phyloP scores from a whole-genome alignment of 2,797 vertebrate genomes.

The Lates japonicus region DNA sequence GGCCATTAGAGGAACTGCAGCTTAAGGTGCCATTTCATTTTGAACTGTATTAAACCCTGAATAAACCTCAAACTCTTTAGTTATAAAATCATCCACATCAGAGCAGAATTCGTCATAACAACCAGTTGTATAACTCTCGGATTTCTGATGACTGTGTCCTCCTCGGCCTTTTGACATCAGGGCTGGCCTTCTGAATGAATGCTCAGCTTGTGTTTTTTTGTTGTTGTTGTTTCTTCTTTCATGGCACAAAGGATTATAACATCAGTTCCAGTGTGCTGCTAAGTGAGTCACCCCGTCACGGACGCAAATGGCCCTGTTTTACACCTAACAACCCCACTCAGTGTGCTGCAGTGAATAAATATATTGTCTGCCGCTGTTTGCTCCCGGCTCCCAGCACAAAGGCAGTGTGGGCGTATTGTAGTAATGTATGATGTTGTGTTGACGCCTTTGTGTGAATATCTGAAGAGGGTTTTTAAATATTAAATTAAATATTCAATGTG shows the following conservation, averaged over 20 bases:
- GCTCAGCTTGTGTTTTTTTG: conserved; percentile 16
- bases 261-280: conserved; percentile 26
- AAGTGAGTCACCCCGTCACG: conserved; percentile 48
- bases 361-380: conserved; percentile 40
- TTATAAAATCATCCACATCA: background rate
- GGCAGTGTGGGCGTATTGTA: conserved; percentile 51
- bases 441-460: conserved; percentile 19
- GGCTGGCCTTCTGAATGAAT: conserved; percentile 27
- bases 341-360: conserved; percentile 52
- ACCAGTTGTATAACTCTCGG: background rate
- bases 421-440: conserved; percentile 26
- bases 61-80: background rate
- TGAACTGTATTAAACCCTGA: too few species aligned
- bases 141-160: background rate
- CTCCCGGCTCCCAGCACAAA: conserved; percentile 33
- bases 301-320: conserved; percentile 23
- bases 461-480: conserved; percentile 10
- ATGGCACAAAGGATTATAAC: conserved; percentile 39
- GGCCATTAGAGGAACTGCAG: too few species aligned
- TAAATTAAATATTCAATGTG: conserved; percentile 12
- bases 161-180: conserved; percentile 15
- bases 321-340: conserved; percentile 55
- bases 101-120: background rate
- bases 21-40: too few species aligned
- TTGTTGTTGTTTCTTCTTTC: background rate